phyloP scores from a whole-genome alignment of 2,797 vertebrate species.

The Fistularia tabacaria region DNA sequence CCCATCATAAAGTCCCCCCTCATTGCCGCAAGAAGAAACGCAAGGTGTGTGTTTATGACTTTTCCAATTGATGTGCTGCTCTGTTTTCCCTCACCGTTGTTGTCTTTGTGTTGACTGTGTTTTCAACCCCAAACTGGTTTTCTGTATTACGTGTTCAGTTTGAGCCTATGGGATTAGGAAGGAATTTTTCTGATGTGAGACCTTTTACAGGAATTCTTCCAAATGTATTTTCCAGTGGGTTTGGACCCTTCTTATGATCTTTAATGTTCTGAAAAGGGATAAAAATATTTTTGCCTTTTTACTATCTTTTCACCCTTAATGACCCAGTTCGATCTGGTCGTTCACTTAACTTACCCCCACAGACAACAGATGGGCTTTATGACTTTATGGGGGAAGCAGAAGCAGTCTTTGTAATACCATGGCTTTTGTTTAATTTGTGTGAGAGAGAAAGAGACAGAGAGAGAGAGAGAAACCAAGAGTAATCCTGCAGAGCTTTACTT shows the following conservation, averaged over 20 bases:
- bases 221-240: too few species aligned
- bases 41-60: slow-evolving; percentile 58
- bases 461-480: too few species aligned
- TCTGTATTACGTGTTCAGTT: too few species aligned
- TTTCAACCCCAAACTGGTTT: not conserved
- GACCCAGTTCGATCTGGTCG: slow-evolving; percentile 9
- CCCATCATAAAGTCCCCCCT: slow-evolving; percentile 8
- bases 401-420: too few species aligned
- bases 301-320: not conserved
- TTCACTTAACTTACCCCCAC: slow-evolving; percentile 13
- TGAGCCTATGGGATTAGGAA: not conserved
- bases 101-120: not conserved
- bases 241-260: not conserved
- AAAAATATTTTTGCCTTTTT: too few species aligned
- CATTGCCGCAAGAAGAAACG: slow-evolving; percentile 47
- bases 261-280: too few species aligned
- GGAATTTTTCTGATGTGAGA: not conserved
- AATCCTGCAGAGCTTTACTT: too few species aligned
- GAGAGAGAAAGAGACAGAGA: too few species aligned
- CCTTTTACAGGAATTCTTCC: too few species aligned
- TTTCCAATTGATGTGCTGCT: too few species aligned
- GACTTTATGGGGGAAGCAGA: slow-evolving; percentile 11
- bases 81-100: too few species aligned
- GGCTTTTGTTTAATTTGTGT: too few species aligned
- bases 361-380: slow-evolving; percentile 48